Percentiles rank a stretch among this genome's conserved stretches.
Evolutionary conservation across 2,113 vertebrate genomes (phyloP).

Genomic region (Percina caprodes): DNA sequence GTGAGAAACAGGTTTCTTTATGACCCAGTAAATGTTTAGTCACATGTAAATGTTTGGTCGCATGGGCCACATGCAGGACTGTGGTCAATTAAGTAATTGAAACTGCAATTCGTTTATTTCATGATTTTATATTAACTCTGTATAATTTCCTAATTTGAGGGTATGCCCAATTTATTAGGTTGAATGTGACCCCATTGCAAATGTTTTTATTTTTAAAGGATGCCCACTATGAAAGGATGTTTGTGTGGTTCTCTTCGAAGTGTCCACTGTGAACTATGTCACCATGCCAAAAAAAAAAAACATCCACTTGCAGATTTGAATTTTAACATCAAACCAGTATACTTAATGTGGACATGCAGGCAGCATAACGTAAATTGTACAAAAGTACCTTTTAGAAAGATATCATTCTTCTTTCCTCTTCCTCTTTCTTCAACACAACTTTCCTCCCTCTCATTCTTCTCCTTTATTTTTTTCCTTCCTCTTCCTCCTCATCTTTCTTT

Average conservation of each 20-base stretch:
- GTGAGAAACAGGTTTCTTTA: not conserved
- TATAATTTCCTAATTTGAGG: conserved; percentile 47
- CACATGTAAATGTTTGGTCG: not conserved
- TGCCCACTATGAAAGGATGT: not conserved
- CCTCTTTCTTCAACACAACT: not conserved
- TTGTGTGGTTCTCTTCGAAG: not conserved
- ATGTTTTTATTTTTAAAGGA: not conserved
- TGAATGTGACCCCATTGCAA: conserved; percentile 18
- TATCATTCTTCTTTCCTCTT: not conserved
- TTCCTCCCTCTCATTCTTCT: not conserved
- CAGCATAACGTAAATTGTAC: not conserved
- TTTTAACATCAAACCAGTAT: not conserved
- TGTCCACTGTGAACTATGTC: not conserved
- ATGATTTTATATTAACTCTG: conserved; percentile 45
- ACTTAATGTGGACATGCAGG: not conserved
- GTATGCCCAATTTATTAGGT: conserved; percentile 34
- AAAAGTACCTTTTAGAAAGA: not conserved
- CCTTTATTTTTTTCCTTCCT: not conserved
- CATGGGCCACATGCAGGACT: conserved; percentile 22
- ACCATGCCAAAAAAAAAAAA: not conserved
- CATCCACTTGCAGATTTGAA: not conserved
- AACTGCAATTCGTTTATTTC: conserved; percentile 41
- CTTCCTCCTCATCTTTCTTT: not conserved
- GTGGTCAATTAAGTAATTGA: conserved; percentile 40
- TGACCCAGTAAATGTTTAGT: not conserved